A percentile compares a stretch with the other conserved stretches of the same genome.
Conservation (phyloP, 2,113 vertebrate species). For the Sarotherodon lohbergeri region DNA sequence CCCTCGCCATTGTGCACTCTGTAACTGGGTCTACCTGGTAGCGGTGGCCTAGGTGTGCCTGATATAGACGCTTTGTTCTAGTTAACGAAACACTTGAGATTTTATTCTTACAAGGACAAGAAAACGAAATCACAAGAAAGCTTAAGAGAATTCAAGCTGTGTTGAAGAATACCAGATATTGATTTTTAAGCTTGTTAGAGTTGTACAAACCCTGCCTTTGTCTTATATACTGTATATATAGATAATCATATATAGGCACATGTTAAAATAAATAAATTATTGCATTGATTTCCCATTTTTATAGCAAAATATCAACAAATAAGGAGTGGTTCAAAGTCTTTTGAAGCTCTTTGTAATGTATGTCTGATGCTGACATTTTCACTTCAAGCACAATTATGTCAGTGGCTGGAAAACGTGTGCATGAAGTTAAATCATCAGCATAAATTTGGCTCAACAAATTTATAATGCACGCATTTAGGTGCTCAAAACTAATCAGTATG, state of each 20-base stretch:
- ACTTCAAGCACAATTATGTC: not conserved
- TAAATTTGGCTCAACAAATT: not conserved
- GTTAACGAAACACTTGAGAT: no score
- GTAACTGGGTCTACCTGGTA: no score
- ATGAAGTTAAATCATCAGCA: not conserved
- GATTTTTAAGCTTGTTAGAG: not conserved
- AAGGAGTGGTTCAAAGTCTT: not conserved
- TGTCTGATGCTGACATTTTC: not conserved
- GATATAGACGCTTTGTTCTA: no score
- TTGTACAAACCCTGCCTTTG: not conserved
- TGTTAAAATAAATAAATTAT: not conserved
- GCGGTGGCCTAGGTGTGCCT: no score
- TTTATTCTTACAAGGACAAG: no score
- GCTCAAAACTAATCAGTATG: not conserved
- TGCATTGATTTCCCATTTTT: not conserved
- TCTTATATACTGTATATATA: not conserved
- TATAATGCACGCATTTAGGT: not conserved
- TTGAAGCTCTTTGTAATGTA: not conserved
- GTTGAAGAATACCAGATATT: not conserved
- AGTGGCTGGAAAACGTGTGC: not conserved
- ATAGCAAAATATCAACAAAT: not conserved
- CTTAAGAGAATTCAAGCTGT: not conserved
- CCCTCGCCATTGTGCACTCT: not conserved
- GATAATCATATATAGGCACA: not conserved
- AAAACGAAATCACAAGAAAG: no score